Percentiles rank a stretch among this genome's conserved stretches.
These are phyloP conservation scores for Aplochiton taeniatus DNA, from an alignment of 2,797 vertebrate genomes.

Conservation along the genomic window DNA sequence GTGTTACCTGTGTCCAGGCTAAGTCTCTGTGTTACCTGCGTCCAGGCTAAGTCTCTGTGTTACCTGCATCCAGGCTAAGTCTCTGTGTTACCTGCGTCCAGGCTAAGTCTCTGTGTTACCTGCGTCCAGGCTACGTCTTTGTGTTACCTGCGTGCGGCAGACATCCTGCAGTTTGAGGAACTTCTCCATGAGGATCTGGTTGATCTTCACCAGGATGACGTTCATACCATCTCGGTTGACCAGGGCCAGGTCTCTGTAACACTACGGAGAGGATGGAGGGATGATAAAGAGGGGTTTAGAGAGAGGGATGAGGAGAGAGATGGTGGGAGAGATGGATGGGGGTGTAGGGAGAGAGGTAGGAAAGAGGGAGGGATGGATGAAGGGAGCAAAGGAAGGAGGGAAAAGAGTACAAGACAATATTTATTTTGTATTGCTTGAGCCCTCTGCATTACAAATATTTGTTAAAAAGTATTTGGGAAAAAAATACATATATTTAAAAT, in stretches of 20 bases:
- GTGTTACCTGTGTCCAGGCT: too few species aligned
- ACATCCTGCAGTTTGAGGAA: constrained; percentile 92
- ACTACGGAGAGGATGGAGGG: constrained; percentile 63
- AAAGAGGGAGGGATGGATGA: neutral
- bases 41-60: too few species aligned
- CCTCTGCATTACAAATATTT: too few species aligned
- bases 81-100: too few species aligned
- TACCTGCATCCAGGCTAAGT: too few species aligned
- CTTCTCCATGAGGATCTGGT: constrained; percentile 97
- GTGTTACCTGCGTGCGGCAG: constrained; percentile 79
- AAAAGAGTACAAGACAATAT: neutral
- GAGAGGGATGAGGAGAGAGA: too few species aligned
- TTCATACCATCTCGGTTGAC: constrained; percentile 93
- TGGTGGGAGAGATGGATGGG: too few species aligned
- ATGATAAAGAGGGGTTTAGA: neutral
- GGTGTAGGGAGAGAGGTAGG: too few species aligned
- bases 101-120: constrained; percentile 4
- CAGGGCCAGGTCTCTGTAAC: constrained; percentile 90
- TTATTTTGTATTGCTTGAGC: too few species aligned
- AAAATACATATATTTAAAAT: too few species aligned
- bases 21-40: too few species aligned
- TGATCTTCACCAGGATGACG: constrained; percentile 90
- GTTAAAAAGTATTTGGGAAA: too few species aligned
- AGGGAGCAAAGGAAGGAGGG: neutral
- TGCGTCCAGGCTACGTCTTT: constrained; percentile 51